phyloP scores from a whole-genome alignment of 2,113 vertebrate genomes.

The Seriola rivoliana region DNA sequence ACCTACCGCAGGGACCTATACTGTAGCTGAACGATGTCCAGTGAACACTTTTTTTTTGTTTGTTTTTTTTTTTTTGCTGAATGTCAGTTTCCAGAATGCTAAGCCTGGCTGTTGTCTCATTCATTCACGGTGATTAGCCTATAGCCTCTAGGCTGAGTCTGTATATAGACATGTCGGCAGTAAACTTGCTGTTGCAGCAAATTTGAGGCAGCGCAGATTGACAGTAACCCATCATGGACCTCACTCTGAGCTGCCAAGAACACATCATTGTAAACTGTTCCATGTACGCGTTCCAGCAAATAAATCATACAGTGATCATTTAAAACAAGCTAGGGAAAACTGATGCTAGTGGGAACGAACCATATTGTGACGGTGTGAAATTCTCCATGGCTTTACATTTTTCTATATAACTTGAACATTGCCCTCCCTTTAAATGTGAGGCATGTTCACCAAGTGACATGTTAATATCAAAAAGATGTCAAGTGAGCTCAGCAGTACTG shows the following conservation, averaged over 20 bases:
- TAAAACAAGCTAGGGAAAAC: neutral
- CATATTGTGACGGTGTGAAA: neutral
- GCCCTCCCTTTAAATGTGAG: too few species aligned
- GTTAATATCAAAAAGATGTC: neutral
- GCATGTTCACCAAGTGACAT: neutral
- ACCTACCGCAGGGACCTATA: slow-evolving; percentile 24
- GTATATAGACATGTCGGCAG: slow-evolving; percentile 61
- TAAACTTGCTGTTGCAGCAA: slow-evolving; percentile 77
- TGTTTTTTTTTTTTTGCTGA: slow-evolving; percentile 63
- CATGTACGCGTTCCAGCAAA: neutral
- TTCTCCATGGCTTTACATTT: neutral
- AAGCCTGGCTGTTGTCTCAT: slow-evolving; percentile 74
- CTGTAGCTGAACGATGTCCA: slow-evolving; percentile 46
- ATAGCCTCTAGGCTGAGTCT: slow-evolving; percentile 73
- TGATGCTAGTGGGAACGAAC: neutral
- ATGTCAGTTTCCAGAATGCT: slow-evolving; percentile 64
- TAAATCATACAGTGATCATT: neutral
- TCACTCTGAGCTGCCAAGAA: slow-evolving; percentile 28
- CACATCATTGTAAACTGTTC: neutral
- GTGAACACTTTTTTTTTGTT: slow-evolving; percentile 20
- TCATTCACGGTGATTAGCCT: slow-evolving; percentile 75
- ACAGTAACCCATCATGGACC: slow-evolving; percentile 61
- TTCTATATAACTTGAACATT: neutral
- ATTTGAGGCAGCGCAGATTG: slow-evolving; percentile 61
- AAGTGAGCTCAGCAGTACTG: neutral